Conservation (phyloP, 2,888 invertebrate species). For the Ommatoiulus sabulosus region DNA sequence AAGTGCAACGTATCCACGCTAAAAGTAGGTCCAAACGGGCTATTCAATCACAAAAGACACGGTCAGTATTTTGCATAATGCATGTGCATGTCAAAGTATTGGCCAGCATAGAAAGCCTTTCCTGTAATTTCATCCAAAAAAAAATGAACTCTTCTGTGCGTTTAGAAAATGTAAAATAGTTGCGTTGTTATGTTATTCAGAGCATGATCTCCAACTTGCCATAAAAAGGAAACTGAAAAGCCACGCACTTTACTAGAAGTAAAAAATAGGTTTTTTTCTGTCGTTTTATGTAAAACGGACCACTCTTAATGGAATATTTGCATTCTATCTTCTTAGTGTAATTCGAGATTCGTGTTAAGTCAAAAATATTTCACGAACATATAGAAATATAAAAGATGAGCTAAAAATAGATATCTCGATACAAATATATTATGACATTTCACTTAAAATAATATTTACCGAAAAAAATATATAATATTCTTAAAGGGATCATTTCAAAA, state of each 20-base stretch:
- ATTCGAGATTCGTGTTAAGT: neutral
- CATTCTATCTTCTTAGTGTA: neutral
- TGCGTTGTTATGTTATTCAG: slow-evolving; percentile 29
- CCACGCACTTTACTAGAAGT: neutral
- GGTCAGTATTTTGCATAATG: slow-evolving; percentile 2
- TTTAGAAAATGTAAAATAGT: slow-evolving; percentile 39
- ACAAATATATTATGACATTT: neutral
- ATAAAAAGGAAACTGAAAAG: slow-evolving; percentile 34
- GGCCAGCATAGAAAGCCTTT: neutral
- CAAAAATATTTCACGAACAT: neutral
- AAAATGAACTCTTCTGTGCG: neutral
- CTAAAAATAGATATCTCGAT: neutral
- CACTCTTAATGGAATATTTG: neutral
- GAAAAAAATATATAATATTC: neutral
- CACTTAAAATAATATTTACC: neutral
- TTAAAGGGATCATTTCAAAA: no score
- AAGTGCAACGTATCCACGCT: neutral
- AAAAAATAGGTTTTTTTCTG: neutral
- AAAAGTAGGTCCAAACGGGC: neutral
- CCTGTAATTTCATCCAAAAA: slow-evolving; percentile 8
- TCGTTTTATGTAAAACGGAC: neutral
- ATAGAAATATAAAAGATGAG: neutral
- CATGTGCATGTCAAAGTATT: slow-evolving; percentile 4
- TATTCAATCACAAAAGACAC: neutral
- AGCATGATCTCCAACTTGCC: slow-evolving; percentile 11